Evolutionary conservation across 2,888 invertebrate species (phyloP).

Genomic region (Clanis bilineata): DNA sequence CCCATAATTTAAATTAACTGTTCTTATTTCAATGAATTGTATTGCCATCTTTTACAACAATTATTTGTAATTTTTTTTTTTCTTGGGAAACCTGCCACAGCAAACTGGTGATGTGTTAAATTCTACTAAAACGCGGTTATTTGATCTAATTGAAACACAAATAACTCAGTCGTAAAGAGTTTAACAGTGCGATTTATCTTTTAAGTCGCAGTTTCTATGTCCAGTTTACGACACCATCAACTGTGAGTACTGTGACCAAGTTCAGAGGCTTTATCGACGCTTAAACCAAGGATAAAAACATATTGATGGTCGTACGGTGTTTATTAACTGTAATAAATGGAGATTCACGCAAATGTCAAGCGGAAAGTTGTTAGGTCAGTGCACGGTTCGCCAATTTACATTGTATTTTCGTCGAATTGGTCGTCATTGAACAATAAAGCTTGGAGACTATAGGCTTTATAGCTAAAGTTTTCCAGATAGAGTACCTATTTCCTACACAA

Average conservation of each 20-base stretch:
- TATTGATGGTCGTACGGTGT: background rate
- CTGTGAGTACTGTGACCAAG: background rate
- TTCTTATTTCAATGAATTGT: too few species aligned
- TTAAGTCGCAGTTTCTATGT: background rate
- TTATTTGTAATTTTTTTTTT: too few species aligned
- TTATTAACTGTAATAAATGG: background rate
- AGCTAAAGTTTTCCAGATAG: too few species aligned
- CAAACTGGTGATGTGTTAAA: too few species aligned
- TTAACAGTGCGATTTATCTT: constrained; percentile 1
- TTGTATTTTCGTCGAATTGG: too few species aligned
- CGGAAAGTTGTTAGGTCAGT: background rate
- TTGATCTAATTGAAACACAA: background rate
- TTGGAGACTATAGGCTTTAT: too few species aligned
- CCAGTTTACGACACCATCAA: constrained; percentile 1
- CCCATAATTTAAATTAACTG: too few species aligned
- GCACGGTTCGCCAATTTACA: too few species aligned
- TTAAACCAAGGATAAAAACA: constrained; percentile 4
- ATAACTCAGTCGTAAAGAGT: background rate
- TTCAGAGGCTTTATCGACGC: background rate
- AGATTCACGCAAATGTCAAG: background rate
- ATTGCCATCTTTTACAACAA: too few species aligned
- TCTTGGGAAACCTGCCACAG: too few species aligned
- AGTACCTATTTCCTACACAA: too few species aligned
- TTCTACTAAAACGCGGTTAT: background rate
- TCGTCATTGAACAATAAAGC: too few species aligned